Evolutionary conservation across 2,888 invertebrate species (phyloP).

Genomic region (Dromius quadrimaculatus): DNA sequence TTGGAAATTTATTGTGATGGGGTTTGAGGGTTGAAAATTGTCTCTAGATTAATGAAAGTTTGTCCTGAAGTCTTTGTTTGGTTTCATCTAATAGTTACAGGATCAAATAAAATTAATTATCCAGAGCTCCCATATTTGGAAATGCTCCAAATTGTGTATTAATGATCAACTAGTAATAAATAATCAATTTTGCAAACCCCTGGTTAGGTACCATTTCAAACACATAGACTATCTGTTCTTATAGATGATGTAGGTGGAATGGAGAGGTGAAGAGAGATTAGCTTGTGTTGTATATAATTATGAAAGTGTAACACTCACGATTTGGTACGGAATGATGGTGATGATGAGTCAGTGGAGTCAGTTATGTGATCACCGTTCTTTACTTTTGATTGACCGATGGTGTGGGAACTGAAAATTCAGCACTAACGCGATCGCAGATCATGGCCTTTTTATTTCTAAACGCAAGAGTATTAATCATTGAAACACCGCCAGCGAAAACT

Average conservation of each 20-base stretch:
- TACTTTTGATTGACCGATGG: constrained; percentile 46
- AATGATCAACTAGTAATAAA: too few species aligned
- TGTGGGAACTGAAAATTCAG: constrained; percentile 30
- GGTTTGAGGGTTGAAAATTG: too few species aligned
- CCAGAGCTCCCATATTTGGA: too few species aligned
- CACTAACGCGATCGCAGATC: constrained; percentile 8
- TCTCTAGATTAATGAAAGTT: too few species aligned
- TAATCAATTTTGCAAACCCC: constrained; percentile 8
- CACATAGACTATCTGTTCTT: too few species aligned
- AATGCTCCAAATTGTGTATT: too few species aligned
- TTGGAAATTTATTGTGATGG: too few species aligned
- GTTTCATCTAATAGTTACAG: too few species aligned
- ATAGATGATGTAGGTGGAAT: too few species aligned
- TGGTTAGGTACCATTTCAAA: neutral
- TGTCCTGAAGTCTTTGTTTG: too few species aligned
- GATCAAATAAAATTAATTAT: too few species aligned
- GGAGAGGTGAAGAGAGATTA: neutral
- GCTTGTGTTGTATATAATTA: constrained; percentile 45
- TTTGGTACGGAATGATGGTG: constrained; percentile 46
- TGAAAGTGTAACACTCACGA: constrained; percentile 53
- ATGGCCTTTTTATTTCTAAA: constrained; percentile 10
- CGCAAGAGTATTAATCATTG: neutral
- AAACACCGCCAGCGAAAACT: constrained; percentile 1
- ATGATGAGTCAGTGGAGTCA: constrained; percentile 48
- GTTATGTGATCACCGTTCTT: constrained; percentile 4